phyloP scores from a whole-genome alignment of 2,113 vertebrate genomes.

The Salvelinus fontinalis region DNA sequence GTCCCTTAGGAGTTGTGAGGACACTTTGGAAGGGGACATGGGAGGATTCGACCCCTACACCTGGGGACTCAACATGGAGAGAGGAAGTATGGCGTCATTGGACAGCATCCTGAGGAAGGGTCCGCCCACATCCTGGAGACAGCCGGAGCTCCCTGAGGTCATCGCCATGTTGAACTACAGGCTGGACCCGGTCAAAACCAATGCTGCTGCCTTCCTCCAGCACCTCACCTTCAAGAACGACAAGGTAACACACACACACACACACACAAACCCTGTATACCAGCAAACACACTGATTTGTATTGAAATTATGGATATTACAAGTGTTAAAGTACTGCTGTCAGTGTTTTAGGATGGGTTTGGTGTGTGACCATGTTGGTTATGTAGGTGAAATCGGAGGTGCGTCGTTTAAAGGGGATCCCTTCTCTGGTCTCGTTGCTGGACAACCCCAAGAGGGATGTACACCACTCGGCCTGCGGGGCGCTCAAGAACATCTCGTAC shows the following conservation, averaged over 20 bases:
- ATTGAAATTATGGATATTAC: too few relatives aligned
- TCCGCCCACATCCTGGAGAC: constrained; percentile 82
- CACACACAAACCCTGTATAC: not conserved
- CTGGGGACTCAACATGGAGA: constrained; percentile 81
- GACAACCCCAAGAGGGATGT: constrained; percentile 95
- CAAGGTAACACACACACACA: constrained; percentile 67
- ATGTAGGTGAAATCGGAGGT: constrained; percentile 90
- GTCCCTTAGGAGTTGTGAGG: constrained; percentile 87
- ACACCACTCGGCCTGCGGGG: constrained; percentile 90
- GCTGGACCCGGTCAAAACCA: constrained; percentile 91
- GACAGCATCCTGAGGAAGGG: constrained; percentile 91
- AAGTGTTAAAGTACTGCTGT: not conserved
- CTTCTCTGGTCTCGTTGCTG: constrained; percentile 88
- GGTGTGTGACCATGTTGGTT: not conserved
- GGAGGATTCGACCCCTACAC: constrained; percentile 81
- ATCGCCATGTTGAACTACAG: constrained; percentile 95
- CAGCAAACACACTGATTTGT: too few relatives aligned
- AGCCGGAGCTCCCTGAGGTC: constrained; percentile 93
- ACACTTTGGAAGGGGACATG: constrained; percentile 89
- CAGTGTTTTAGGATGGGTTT: not conserved
- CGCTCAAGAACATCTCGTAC: constrained; percentile 96
- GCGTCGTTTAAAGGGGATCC: constrained; percentile 92
- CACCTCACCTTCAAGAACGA: constrained; percentile 96
- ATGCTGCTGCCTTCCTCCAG: constrained; percentile 93
- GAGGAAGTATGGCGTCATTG: constrained; percentile 91